A percentile compares a stretch with the other conserved stretches of the same genome.
These are phyloP conservation scores for Zapus hudsonius DNA, from an alignment of 2,113 vertebrate genomes.

Conservation along the genomic window DNA sequence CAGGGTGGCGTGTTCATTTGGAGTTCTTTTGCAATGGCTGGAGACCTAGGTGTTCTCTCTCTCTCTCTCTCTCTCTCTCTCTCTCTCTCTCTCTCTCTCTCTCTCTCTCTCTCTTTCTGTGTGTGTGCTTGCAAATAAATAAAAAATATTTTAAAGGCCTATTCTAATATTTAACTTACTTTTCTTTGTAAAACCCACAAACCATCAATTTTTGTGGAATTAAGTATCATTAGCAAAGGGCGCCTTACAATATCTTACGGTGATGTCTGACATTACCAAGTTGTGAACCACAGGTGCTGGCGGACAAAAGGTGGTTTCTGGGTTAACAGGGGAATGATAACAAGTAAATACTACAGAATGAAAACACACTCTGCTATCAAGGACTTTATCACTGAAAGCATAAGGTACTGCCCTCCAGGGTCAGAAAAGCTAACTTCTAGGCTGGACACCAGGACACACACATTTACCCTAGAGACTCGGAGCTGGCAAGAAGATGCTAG, in stretches of 20 bases:
- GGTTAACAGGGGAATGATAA: not conserved
- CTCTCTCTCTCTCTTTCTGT: too few relatives aligned
- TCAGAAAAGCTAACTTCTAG: not conserved
- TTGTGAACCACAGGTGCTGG: not conserved
- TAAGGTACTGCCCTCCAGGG: not conserved
- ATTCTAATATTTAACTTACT: not conserved
- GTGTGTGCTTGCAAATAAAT: too few relatives aligned
- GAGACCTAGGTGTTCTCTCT: too few relatives aligned
- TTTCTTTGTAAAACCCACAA: slow-evolving; percentile 6
- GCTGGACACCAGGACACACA: not conserved
- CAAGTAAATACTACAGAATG: not conserved
- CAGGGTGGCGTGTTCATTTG: too few relatives aligned
- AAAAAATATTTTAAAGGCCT: too few relatives aligned
- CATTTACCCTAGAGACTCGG: not conserved
- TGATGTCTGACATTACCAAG: not conserved
- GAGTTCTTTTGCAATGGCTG: too few relatives aligned
- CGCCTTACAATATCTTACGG: not conserved
- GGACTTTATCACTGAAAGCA: not conserved
- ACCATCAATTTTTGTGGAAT: not conserved
- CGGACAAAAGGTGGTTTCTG: not conserved
- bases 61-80: too few relatives aligned
- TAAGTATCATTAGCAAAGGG: not conserved
- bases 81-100: too few relatives aligned
- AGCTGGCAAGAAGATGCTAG: not conserved
- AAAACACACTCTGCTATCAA: not conserved